Evolutionary conservation across 1,140 invertebrate species (phyloP), one percentile per base, ranked within the genome.

Genomic region (Heliothis subflexa): DNA sequence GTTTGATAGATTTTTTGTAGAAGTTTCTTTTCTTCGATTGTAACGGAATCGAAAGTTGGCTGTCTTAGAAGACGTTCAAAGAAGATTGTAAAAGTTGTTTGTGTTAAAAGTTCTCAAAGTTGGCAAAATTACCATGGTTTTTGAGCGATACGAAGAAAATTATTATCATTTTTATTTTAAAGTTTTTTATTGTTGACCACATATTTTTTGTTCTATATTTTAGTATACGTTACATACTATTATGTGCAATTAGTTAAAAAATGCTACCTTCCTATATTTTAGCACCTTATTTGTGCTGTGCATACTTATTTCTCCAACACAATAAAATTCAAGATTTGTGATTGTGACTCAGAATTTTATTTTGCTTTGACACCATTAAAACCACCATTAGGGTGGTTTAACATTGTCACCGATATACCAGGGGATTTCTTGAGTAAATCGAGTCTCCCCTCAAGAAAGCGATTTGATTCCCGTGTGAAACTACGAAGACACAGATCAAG

Each of bases 401-500:
- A 40, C 13, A 54, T 52, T 52, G 25, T 25, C 66, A 70, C 4
- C 9, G 33, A 68, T 47, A 14, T 68, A 16, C 18, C 40, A 3
- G 33, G 33, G 40, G 45, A 84, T 76, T 78, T 88, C 85, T 89
- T 89, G 71, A 28, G 25, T 11, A 49, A 49, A 50, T 25, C n/a
- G 21, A 57, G 59, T 28, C 47, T 82, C 90, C 91, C 91, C 86
- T 93, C 89, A 91, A 93, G 90, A 90, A 85, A 87, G 78, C 83
- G 79, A 64, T 87, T 88, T 85, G 90, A 89, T 93, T 93, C 92
- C 92, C 92, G 91, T 93, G 92, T 91, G 92, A 93, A 93, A 84
- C 81, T 72, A 84, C 83, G 73, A 62, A 71, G 79, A 59, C 78
- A 64, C 28, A 64, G 61, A 64, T 18, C 45, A 68, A 14, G 18